These are phyloP conservation scores for Clarias gariepinus DNA, from an alignment of 2,113 vertebrate species.

Conservation along the genomic window DNA sequence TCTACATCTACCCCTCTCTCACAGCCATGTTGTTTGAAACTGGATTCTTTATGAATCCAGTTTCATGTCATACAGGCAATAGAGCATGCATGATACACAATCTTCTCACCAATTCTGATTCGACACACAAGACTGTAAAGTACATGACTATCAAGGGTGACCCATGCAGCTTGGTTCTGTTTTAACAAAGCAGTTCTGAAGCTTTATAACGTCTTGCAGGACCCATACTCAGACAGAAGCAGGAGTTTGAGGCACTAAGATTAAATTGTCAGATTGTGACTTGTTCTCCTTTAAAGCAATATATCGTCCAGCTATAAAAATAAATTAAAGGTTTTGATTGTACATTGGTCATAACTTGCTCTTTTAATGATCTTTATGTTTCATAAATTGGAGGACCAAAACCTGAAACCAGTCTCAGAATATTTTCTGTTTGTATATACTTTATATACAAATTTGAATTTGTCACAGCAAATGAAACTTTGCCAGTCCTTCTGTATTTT, in stretches of 20 bases:
- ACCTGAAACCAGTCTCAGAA: no score
- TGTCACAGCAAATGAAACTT: no score
- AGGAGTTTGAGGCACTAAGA: neutral
- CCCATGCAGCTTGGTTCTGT: neutral
- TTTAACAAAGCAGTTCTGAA: neutral
- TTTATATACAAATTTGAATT: no score
- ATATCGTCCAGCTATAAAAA: neutral
- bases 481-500: no score
- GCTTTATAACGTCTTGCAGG: neutral
- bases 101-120: neutral
- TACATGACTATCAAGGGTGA: neutral
- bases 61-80: neutral
- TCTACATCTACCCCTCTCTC: neutral
- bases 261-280: neutral
- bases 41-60: neutral
- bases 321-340: no score
- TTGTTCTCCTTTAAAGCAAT: neutral
- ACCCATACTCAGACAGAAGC: neutral
- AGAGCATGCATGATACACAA: neutral
- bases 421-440: no score
- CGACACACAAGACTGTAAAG: neutral
- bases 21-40: neutral
- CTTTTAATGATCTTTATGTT: no score
- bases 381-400: no score
- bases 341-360: no score